A percentile compares a stretch with the other conserved stretches of the same genome.
Conservation (phyloP, 2,888 invertebrate genomes). For the Pardosa pseudoannulata region DNA sequence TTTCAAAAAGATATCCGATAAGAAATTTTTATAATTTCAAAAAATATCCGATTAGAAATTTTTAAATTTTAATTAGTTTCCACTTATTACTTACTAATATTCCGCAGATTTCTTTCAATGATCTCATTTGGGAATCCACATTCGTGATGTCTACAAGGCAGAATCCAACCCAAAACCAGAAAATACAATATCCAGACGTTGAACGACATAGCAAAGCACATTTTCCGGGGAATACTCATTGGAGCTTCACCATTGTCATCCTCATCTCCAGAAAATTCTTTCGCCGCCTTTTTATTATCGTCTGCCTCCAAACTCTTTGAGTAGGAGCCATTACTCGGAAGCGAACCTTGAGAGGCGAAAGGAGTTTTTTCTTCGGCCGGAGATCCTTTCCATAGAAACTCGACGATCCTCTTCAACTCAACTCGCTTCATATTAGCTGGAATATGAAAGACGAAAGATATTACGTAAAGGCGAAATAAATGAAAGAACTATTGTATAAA, state of each 20-base stretch:
- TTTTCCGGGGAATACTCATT: background rate
- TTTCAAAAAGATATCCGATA: no score
- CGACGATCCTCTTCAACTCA: background rate
- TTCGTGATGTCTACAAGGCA: background rate
- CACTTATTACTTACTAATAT: background rate
- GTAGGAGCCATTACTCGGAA: background rate
- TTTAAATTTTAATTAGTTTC: no score
- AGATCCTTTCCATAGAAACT: background rate
- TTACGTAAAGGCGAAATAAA: background rate
- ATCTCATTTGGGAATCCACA: background rate
- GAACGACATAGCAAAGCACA: background rate
- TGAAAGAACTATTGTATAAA: no score
- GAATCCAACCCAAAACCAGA: background rate
- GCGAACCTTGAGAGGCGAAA: background rate
- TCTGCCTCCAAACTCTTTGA: background rate
- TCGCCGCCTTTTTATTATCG: background rate
- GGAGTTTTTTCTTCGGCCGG: background rate
- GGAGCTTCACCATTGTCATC: background rate
- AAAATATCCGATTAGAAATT: no score
- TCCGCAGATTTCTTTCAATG: background rate
- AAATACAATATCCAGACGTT: background rate
- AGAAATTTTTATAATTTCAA: no score
- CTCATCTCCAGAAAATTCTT: background rate
- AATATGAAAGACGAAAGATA: background rate
- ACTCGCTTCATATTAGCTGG: background rate